Evolutionary conservation across 2,888 invertebrate species (phyloP), one percentile per base, ranked within the genome.

Genomic region (Spisula solida): DNA sequence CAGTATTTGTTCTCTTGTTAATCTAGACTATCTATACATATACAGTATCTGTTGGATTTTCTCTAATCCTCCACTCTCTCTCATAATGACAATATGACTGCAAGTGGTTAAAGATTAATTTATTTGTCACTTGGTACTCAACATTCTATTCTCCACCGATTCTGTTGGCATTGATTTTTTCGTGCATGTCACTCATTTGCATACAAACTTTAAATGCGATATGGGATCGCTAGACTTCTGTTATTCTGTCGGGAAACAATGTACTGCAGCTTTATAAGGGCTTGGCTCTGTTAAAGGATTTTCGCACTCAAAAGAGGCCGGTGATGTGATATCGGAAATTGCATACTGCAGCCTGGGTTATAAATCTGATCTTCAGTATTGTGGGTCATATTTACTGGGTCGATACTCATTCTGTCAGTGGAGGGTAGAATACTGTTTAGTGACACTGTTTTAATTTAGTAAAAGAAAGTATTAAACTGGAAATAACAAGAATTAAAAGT

Each of bases 161-260:
- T n/a, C 60, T 25, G 78, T 48, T 75, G 75, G 78, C 84, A 84
- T 84, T 84, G 84, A 84, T 84, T 84, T 84, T 82, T 84, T 41
- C 84, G 20, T 84, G 84, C 75, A 84, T 84, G 84, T 75, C 29
- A 75, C 41, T 84, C 84, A 84, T 84, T 84, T 84, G 84, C 84
- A 84, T 84, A 84, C 75, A 51, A 51, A 84, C 84, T 78, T 70
- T 18, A 31, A 84, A 82, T 25, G 60, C 25, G 25, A 66, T 66
- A 66, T 66, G 60, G 60, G 60, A 66, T 66, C 60, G 60, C 60
- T 66, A 66, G 25, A 66, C 60, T 66, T 66, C 60, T 66, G 60
- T 66, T n/a, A 66, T 66, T n/a, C 41, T 66, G 60, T 25, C 25
- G 60, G 60, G 25, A 66, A 66, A 66, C 60, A 66, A 66, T 25